Evolutionary conservation across 2,888 invertebrate species (phyloP).

Genomic region (Yponomeuta malinellus): DNA sequence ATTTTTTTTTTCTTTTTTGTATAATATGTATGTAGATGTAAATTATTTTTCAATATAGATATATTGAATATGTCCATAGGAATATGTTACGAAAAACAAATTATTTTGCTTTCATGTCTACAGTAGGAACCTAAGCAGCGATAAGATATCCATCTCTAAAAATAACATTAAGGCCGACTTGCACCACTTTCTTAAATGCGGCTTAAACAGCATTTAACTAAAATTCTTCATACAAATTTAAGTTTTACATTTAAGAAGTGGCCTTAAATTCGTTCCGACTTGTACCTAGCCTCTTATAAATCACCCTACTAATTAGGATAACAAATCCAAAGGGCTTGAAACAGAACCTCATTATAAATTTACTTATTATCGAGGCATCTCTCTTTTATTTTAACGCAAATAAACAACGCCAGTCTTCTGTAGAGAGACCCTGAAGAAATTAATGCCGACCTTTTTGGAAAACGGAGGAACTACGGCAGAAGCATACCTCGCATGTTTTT

Average conservation of each 20-base stretch:
- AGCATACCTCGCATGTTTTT: background rate
- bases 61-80: too few species aligned
- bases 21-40: too few species aligned
- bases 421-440: background rate
- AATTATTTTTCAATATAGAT: too few species aligned
- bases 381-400: conserved; percentile 1
- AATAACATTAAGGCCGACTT: background rate
- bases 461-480: background rate
- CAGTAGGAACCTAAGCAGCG: background rate
- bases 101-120: too few species aligned
- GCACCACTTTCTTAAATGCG: too few species aligned
- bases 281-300: background rate
- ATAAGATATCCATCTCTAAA: background rate
- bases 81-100: too few species aligned
- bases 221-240: too few species aligned
- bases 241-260: too few species aligned
- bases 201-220: too few species aligned
- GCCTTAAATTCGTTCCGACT: background rate
- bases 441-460: background rate
- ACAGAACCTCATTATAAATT: conserved; percentile 2
- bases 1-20: too few species aligned
- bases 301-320: background rate
- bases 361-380: background rate
- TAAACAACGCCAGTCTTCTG: background rate
- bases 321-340: background rate